phyloP scores from a whole-genome alignment of 2,113 vertebrate species.

The Mastomys coucha region DNA sequence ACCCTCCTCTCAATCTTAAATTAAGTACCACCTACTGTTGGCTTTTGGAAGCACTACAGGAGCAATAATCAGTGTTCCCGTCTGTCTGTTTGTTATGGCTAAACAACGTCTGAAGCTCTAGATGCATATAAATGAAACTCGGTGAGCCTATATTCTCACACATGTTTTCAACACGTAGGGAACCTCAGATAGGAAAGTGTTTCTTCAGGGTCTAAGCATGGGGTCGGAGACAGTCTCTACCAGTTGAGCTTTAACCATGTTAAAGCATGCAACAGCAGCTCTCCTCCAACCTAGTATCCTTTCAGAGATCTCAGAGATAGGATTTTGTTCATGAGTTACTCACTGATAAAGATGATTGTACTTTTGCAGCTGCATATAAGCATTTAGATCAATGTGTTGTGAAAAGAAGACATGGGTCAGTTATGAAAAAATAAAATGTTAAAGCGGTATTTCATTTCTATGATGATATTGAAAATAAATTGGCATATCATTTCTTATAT shows the following conservation, averaged over 20 bases:
- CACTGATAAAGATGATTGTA: background rate
- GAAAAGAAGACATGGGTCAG: background rate
- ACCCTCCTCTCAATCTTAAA: background rate
- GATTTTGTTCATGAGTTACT: background rate
- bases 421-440: background rate
- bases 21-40: background rate
- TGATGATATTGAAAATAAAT: background rate
- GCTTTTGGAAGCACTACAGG: background rate
- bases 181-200: conserved; percentile 16
- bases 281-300: background rate
- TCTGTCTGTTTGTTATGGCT: conserved; percentile 55
- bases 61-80: conserved; percentile 1
- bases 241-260: background rate
- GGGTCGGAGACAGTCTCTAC: conserved; percentile 22
- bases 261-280: no score
- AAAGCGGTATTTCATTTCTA: background rate
- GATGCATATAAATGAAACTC: conserved; percentile 46
- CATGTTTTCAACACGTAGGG: conserved; percentile 5
- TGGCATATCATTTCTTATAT: background rate
- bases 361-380: conserved; percentile 19
- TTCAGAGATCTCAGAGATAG: background rate
- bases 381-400: background rate
- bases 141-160: conserved; percentile 54
- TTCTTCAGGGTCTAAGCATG: conserved; percentile 13
- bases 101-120: background rate